These are phyloP conservation scores for Palythoa caribaeorum DNA, from an alignment of 92 coral and sea anemone species.

Conservation along the genomic window DNA sequence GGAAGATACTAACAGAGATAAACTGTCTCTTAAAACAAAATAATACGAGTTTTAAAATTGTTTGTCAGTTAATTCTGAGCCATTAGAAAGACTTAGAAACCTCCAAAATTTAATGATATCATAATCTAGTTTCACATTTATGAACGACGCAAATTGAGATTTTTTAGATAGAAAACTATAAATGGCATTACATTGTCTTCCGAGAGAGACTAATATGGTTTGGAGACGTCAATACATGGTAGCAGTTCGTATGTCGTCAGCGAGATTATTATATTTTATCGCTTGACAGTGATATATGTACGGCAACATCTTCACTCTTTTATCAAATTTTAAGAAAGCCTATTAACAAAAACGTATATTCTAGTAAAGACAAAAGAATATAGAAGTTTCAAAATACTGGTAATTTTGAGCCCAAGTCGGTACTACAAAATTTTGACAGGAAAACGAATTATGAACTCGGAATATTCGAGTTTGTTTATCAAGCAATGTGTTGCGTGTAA, in stretches of 20 bases:
- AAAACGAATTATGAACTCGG: neutral
- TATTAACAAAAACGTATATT: too few species aligned
- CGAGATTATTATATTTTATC: neutral
- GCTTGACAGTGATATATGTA: neutral
- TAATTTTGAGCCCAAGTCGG: neutral
- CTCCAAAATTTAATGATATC: too few species aligned
- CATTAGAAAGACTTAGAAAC: too few species aligned
- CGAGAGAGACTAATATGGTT: neutral
- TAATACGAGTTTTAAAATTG: too few species aligned
- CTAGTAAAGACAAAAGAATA: neutral
- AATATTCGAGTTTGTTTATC: neutral
- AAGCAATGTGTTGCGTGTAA: conserved; percentile 2
- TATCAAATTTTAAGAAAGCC: neutral
- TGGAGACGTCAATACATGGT: neutral
- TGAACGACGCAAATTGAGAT: neutral
- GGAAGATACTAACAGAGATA: too few species aligned
- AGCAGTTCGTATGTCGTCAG: neutral
- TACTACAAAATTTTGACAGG: neutral
- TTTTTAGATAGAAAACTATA: neutral
- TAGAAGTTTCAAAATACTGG: neutral
- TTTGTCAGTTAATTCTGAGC: too few species aligned
- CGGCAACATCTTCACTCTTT: neutral
- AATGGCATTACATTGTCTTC: neutral
- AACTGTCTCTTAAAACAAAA: too few species aligned
- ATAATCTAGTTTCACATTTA: too few species aligned